Evolutionary conservation across 2,797 vertebrate species (phyloP).

Genomic region (Microhierax caerulescens): DNA sequence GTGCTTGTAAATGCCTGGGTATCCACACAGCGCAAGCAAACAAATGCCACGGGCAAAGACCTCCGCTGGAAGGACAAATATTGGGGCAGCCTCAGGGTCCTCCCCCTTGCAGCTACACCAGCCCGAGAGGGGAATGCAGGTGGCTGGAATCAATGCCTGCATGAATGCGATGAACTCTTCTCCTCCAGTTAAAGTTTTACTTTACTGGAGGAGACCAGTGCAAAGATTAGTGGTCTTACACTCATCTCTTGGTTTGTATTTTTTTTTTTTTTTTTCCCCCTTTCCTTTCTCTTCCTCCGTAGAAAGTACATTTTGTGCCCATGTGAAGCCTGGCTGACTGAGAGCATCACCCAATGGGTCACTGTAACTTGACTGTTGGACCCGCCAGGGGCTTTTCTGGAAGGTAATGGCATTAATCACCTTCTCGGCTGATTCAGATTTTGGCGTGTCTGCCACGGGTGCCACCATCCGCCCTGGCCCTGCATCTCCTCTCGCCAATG

Average conservation of each 20-base stretch:
- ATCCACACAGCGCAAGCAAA: background rate
- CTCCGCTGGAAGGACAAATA: conserved; percentile 25
- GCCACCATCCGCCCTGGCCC: background rate
- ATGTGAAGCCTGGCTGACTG: background rate
- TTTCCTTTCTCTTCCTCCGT: background rate
- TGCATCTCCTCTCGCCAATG: background rate
- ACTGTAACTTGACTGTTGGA: background rate
- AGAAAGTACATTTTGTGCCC: conserved; percentile 12
- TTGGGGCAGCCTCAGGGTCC: background rate
- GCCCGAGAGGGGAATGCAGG: background rate
- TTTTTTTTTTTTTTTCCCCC: background rate
- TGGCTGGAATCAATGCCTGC: background rate
- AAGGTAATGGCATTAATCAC: background rate
- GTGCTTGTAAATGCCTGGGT: conserved; percentile 41
- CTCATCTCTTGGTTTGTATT: background rate
- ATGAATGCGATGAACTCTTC: conserved; percentile 18
- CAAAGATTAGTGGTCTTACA: conserved; percentile 40
- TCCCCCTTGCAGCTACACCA: background rate
- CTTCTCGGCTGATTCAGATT: background rate
- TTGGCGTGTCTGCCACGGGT: background rate
- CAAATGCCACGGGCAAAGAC: background rate
- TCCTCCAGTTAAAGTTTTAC: conserved; percentile 66
- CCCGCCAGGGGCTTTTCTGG: background rate
- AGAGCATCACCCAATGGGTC: background rate
- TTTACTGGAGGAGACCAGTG: background rate